phyloP scores from a whole-genome alignment of 2,888 invertebrate species.

The Willowsia nigromaculata region DNA sequence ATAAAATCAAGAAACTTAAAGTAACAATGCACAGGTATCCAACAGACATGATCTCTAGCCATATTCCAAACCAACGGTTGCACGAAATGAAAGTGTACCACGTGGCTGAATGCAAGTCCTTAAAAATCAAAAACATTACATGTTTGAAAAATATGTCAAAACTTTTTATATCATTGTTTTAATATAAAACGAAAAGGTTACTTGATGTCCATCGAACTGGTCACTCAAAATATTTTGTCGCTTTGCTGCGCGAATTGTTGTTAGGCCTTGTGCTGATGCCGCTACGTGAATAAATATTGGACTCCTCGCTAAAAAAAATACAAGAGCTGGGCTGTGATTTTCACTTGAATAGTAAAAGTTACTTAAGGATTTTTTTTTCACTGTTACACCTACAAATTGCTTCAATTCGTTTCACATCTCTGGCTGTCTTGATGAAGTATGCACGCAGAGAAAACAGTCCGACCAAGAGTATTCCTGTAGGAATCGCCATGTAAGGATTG shows the following conservation, averaged over 20 bases:
- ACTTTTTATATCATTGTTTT: slow-evolving; percentile 86
- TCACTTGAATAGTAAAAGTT: too few species aligned
- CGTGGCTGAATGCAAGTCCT: slow-evolving; percentile 88
- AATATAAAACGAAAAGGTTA: too few species aligned
- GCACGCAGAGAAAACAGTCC: slow-evolving; percentile 83
- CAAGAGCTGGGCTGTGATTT: background rate
- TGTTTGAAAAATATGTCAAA: slow-evolving; percentile 84
- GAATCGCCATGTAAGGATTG: slow-evolving; percentile 80
- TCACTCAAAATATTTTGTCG: slow-evolving; percentile 88
- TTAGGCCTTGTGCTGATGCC: slow-evolving; percentile 92
- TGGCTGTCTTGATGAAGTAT: slow-evolving; percentile 89
- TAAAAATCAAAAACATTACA: too few species aligned
- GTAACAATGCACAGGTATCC: slow-evolving; percentile 92
- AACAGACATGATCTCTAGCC: slow-evolving; percentile 93
- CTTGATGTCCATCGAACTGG: slow-evolving; percentile 88
- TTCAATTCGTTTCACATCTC: slow-evolving; percentile 86
- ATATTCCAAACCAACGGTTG: slow-evolving; percentile 95
- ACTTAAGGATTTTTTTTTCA: too few species aligned
- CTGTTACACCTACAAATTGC: slow-evolving; percentile 81
- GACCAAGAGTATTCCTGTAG: slow-evolving; percentile 80
- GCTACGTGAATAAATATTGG: slow-evolving; percentile 96
- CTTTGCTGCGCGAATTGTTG: slow-evolving; percentile 93
- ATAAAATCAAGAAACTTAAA: slow-evolving; percentile 86
- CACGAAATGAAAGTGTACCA: slow-evolving; percentile 92
- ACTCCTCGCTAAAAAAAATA: slow-evolving; percentile 86